Evolutionary conservation across 2,888 invertebrate species (phyloP).

Genomic region (Portevinia maculata): DNA sequence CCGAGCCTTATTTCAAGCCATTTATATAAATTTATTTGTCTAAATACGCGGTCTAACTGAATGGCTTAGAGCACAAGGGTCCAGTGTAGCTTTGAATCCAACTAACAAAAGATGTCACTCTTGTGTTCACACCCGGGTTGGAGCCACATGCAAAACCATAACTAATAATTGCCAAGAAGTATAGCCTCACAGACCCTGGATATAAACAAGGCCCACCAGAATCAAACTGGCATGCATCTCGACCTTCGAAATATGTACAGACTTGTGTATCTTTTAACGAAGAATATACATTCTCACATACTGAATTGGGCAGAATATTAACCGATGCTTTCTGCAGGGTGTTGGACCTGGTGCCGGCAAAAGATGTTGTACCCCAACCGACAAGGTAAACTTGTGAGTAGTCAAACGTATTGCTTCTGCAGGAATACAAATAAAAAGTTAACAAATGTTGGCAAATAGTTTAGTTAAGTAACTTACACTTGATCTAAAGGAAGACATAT

Average conservation of each 20-base stretch:
- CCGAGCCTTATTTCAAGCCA: no score
- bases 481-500: conserved; percentile 85
- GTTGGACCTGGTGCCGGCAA: conserved; percentile 83
- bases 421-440: background rate
- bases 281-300: conserved; percentile 22
- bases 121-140: conserved; percentile 84
- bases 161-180: conserved; percentile 84
- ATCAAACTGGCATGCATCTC: conserved; percentile 84
- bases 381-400: conserved; percentile 77
- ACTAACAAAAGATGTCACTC: conserved; percentile 84
- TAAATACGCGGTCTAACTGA: background rate
- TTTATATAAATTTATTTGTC: no score
- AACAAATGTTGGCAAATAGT: no score
- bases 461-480: conserved; percentile 74
- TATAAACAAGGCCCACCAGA: conserved; percentile 84
- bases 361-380: conserved; percentile 85
- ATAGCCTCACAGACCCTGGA: conserved; percentile 81
- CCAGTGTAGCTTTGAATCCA: conserved; percentile 83
- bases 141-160: conserved; percentile 84
- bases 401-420: conserved; percentile 75
- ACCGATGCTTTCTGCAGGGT: conserved; percentile 83
- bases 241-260: conserved; percentile 81
- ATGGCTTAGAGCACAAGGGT: conserved; percentile 54
- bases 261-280: conserved; percentile 74
- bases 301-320: conserved; percentile 32